Evolutionary conservation across 2,113 vertebrate genomes (phyloP), one percentile per base, ranked within the genome.

Genomic region (Platichthys flesus): DNA sequence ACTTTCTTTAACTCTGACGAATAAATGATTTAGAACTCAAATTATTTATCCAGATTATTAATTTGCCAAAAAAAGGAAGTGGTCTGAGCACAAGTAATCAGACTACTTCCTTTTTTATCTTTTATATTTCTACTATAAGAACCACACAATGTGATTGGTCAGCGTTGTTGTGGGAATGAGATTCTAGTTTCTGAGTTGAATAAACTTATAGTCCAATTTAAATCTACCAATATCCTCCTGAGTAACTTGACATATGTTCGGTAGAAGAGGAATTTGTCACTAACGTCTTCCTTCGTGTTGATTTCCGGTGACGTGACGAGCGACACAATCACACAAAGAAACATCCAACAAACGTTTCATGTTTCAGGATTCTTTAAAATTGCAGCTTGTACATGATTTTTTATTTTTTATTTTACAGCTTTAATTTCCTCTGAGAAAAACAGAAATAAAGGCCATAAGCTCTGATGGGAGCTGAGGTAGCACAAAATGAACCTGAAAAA

Each of bases 381-480:
- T 54, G n/a, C 67, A 71, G n/a, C 16, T 18, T 65, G 35, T 2
- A 54, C 55, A 55, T 54, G 59, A 20, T 65, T 67, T 71, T 68
- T 64, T 71, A 9, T 68, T 67, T 71, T 37, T 77, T 67, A 66
- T 77, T 71, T 64, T 51, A 55, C 31, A 57, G 55, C 59, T 51
- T 35, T 55, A 2, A 6, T 59, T 64, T 81, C n/a, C 54, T 79
- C 52, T 35, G 57, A 72, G 54, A 70, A 82, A 7, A 31, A 31
- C 21, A 62, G 54, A 67, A 56, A 68, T 40, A 79, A 90, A 88
- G 85, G 87, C 87, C 73, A 79, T 64, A 56, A 82, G 75, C 81
- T 87, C 83, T 67, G 77, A 66, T 54, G 51, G 64, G 88, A 88
- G 82, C 88, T 88, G 88, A 93, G 91, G 91, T 93, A 91, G 89